phyloP scores from a whole-genome alignment of 2,888 invertebrate genomes.

The Actias luna region DNA sequence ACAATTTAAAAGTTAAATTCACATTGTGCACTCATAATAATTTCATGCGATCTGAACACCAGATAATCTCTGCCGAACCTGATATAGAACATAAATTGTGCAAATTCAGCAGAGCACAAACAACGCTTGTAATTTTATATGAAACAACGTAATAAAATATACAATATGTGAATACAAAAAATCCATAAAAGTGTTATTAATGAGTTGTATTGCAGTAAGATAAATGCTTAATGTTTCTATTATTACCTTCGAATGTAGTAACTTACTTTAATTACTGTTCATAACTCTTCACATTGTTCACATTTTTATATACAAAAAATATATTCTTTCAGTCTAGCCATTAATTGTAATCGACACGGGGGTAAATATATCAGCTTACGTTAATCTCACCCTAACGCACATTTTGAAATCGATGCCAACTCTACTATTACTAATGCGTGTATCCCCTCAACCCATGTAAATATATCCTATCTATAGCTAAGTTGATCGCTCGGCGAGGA shows the following conservation, averaged over 20 bases:
- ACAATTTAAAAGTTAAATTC: conserved; percentile 19
- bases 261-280: too few species aligned
- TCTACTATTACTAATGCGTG: conserved; percentile 33
- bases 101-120: conserved; percentile 14
- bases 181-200: conserved; percentile 4
- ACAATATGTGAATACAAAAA: background rate
- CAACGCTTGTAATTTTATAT: conserved; percentile 15
- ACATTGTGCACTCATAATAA: conserved; percentile 38
- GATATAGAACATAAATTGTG: conserved; percentile 41
- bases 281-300: background rate
- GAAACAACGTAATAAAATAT: conserved; percentile 15
- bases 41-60: conserved; percentile 43
- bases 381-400: conserved; percentile 30
- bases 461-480: background rate
- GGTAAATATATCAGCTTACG: conserved; percentile 29
- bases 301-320: background rate
- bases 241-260: too few species aligned
- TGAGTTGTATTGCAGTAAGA: background rate
- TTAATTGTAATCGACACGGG: conserved; percentile 6
- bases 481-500: background rate
- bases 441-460: conserved; percentile 1
- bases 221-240: background rate
- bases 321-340: background rate
- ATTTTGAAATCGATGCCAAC: conserved; percentile 38
- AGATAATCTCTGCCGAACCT: conserved; percentile 44